Evolutionary conservation across 2,113 vertebrate genomes (phyloP), one percentile per base, ranked within the genome.

Genomic region (Arenaria interpres): DNA sequence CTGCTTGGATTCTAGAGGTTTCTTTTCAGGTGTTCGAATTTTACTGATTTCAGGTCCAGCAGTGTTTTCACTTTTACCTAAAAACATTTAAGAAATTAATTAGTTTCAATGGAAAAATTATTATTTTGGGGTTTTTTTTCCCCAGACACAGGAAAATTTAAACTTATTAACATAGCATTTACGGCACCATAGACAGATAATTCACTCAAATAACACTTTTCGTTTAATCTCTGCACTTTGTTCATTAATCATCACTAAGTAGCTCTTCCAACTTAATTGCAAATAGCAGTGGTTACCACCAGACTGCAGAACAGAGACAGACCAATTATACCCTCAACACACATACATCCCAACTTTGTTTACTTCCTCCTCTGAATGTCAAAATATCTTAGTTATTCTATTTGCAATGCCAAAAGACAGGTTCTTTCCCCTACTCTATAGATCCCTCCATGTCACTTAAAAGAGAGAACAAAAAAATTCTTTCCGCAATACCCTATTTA

Each of bases 11-110:
- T 99, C 99, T 53, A 98, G 8, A 23, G 95, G 96, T 90, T 99
- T 99, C 96, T 99, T 99, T 95, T 99, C 99, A 66, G 99, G 99
- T 62, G 99, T 99, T 91, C 99, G 98, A 96, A 99, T 98, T 97
- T 99, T 99, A 97, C 14, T 98, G 84, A 99, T 99, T 96, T 99
- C 99, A 14, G 98, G 94, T 96, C 99, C 99, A 94, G 98, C 96
- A 98, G 98, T 98, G 84, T 98, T 98, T 93, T 99, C 99, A 90
- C 97, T 98, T 98, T 99, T 99, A 97, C 99, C 99, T 99, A 93
- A 95, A 91, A 94, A 96, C 33, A 97, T 88, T 88, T 46, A 89
- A 74, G 51, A 76, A 68, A 75, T 59, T 37, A 67, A 23, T 32
- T 51, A 0, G 1, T 60, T 96, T 78, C 35, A 51, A 45, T 2